Evolutionary conservation across 2,888 invertebrate species (phyloP), one percentile per base, ranked within the genome.

Genomic region (Antheraea assamensis): DNA sequence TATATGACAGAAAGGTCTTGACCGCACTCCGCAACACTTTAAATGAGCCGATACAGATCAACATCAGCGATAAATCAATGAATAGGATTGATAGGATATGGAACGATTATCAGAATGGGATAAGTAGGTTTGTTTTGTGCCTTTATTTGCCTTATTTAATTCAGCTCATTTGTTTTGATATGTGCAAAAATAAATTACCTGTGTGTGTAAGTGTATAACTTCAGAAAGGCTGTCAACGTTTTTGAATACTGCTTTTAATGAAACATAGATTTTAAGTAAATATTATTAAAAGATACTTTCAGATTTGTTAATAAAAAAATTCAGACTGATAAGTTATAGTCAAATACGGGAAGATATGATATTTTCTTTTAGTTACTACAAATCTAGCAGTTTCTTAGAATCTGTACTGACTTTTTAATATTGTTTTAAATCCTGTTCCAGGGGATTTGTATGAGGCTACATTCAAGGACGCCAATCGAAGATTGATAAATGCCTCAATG

Each of bases 51-150:
- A 78, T 94, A 30, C 72, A 78, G 64, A 82, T 93, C 0, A 78
- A 78, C 5, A 80, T 95, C 0, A 87, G 90, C 73, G 82, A 90
- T 0, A 86, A 85, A 0, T 88, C 92, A 8, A 74, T 93, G 70
- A 81, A 91, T 70, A 81, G 89, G 21, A 84, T 96, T 52, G 80
- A 92, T 21, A 82, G 82, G 31, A 90, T 96, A 61, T 90, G 95
- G 84, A 78, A 82, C 1, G 89, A 90, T 17, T 95, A 95, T 83
- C 84, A 95, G 35, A 81, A 77, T 78, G 92, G 90, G 77, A 94
- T 93, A 84, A 91, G 95, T 95, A 85, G 83, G 94, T 90, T 80
- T 80, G 79, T 83, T n/a, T 74, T 74, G 30, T 19, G 30, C 52
- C 72, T 47, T 8, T 24, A 55, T 30, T 49, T 58, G n/a, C 7